Conservation (phyloP, 2,888 invertebrate species). For the Pammene fasciana region DNA sequence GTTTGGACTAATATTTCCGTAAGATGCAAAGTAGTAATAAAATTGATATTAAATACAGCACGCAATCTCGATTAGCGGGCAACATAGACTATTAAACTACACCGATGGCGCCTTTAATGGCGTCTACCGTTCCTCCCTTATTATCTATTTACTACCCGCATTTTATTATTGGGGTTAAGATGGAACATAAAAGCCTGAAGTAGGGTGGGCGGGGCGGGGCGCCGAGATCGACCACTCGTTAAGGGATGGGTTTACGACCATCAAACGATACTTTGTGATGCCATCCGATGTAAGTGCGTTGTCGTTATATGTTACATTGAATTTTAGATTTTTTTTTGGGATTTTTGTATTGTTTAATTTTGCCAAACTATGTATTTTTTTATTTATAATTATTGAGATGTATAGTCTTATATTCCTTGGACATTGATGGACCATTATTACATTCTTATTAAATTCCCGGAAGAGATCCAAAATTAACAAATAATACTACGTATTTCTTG, state of each 20-base stretch:
- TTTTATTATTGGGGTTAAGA: conserved; percentile 84
- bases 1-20: conserved; percentile 7
- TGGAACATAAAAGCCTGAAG: conserved; percentile 50
- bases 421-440: too few relatives aligned
- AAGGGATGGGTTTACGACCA: conserved; percentile 82
- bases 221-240: conserved; percentile 76
- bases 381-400: too few relatives aligned
- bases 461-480: too few relatives aligned
- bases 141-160: conserved; percentile 83
- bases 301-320: conserved; percentile 35
- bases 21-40: conserved; percentile 46
- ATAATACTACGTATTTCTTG: too few relatives aligned
- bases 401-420: too few relatives aligned
- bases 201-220: conserved; percentile 70
- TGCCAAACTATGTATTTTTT: too few relatives aligned
- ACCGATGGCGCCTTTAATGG: conserved; percentile 76
- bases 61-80: conserved; percentile 68
- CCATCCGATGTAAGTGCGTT: conserved; percentile 60
- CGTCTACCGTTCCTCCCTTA: conserved; percentile 76
- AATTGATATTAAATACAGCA: conserved; percentile 69
- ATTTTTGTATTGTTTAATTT: background rate
- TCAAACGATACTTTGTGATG: conserved; percentile 82
- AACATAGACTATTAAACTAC: conserved; percentile 68
- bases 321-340: conserved; percentile 18
- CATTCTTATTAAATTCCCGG: too few relatives aligned